These are phyloP conservation scores for Cyprinodon diabolis DNA, from an alignment of 2,797 vertebrate species.

Conservation along the genomic window DNA sequence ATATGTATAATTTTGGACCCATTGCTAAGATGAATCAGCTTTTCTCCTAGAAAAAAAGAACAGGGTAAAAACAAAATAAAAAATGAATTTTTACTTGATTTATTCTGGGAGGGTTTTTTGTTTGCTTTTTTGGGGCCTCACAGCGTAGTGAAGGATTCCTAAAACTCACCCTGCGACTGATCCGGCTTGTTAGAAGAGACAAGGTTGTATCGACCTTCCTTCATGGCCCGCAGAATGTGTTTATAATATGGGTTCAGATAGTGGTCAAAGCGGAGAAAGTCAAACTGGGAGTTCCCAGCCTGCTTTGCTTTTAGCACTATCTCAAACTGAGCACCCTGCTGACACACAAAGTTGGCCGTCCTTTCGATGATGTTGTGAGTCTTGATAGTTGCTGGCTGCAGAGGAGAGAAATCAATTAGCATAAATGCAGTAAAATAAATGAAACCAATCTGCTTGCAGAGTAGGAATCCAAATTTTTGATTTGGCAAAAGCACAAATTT, in stretches of 20 bases:
- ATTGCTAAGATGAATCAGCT: too few species aligned
- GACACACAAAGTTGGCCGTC: slow-evolving; percentile 95
- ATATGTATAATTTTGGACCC: too few species aligned
- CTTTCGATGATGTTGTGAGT: slow-evolving; percentile 98
- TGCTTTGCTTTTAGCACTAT: slow-evolving; percentile 99
- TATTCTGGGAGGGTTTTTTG: neutral
- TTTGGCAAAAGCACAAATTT: neutral
- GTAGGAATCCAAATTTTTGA: neutral
- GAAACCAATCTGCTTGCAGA: neutral
- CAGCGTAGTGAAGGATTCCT: neutral
- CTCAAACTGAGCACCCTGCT: slow-evolving; percentile 97
- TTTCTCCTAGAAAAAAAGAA: too few species aligned
- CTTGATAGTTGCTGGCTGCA: slow-evolving; percentile 93
- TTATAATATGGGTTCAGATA: slow-evolving; percentile 99
- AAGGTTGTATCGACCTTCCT: slow-evolving; percentile 90
- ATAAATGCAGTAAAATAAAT: neutral
- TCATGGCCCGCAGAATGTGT: slow-evolving; percentile 95
- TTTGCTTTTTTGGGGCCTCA: neutral
- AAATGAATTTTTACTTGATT: too few species aligned
- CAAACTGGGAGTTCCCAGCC: slow-evolving; percentile 95
- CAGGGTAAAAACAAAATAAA: neutral
- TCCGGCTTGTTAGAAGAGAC: slow-evolving; percentile 79
- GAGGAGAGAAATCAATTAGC: slow-evolving; percentile 1
- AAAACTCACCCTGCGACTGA: slow-evolving; percentile 80
- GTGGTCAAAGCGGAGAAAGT: slow-evolving; percentile 97